phyloP scores from a whole-genome alignment of 2,797 vertebrate species.

The Rhabdomys pumilio region DNA sequence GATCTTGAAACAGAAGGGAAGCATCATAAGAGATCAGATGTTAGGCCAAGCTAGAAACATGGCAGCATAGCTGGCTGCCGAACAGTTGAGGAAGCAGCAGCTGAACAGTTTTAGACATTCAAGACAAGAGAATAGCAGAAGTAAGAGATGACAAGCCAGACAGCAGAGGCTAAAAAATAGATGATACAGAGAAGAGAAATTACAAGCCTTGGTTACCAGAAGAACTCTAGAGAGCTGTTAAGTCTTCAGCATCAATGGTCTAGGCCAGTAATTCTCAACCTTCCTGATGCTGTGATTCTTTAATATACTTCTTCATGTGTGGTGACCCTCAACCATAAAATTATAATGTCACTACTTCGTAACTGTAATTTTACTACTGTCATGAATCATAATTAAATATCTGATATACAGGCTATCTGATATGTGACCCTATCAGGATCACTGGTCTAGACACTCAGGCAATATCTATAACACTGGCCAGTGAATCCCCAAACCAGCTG shows the following conservation, averaged over 20 bases:
- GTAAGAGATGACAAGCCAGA: too few species aligned
- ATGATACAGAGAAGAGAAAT: background rate
- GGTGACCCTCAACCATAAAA: background rate
- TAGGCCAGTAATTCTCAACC: background rate
- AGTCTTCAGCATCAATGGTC: background rate
- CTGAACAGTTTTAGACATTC: background rate
- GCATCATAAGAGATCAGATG: background rate
- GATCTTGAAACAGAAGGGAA: background rate
- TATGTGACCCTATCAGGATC: background rate
- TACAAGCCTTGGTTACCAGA: background rate
- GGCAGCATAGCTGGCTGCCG: too few species aligned
- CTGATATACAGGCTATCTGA: background rate
- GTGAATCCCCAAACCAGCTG: background rate
- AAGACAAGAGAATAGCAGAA: background rate
- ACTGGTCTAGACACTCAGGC: background rate
- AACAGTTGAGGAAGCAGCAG: background rate
- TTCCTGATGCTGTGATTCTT: background rate
- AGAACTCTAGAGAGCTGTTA: background rate
- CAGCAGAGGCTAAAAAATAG: background rate
- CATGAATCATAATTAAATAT: background rate
- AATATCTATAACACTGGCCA: background rate
- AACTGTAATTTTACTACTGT: background rate
- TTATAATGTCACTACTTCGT: background rate
- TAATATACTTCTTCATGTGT: background rate
- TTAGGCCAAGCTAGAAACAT: background rate